Evolutionary conservation across 1,140 invertebrate genomes (phyloP).

Genomic region (Rhopalosiphum maidis): DNA sequence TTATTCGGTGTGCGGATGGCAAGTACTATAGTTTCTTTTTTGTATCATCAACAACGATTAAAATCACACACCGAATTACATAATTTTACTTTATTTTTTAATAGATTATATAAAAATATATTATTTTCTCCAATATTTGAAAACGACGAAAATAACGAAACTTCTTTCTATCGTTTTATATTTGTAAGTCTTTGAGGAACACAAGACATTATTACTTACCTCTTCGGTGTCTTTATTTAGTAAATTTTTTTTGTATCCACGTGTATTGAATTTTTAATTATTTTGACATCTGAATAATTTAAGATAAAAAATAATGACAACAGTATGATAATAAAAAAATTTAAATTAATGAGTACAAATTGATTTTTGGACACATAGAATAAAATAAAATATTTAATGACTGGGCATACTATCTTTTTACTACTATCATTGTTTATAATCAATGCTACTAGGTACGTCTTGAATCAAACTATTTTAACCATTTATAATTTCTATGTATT

Average conservation of each 20-base stretch:
- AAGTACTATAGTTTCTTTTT: not conserved
- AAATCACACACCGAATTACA: not conserved
- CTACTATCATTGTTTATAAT: no score
- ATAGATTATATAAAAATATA: not conserved
- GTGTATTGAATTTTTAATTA: no score
- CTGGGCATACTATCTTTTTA: not conserved
- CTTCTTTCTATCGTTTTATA: not conserved
- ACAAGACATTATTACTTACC: not conserved
- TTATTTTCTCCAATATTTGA: not conserved
- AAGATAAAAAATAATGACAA: no score
- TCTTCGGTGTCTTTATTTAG: not conserved
- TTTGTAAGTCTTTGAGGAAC: not conserved
- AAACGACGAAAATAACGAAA: not conserved
- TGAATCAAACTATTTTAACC: not conserved
- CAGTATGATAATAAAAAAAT: not conserved
- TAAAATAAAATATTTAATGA: not conserved
- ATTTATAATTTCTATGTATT: not conserved
- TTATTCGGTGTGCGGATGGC: not conserved
- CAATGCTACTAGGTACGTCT: not conserved
- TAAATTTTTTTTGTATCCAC: not conserved
- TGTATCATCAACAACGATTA: not conserved
- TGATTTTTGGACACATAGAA: not conserved
- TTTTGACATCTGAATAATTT: no score
- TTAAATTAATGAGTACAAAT: not conserved
- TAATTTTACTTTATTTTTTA: not conserved